Evolutionary conservation across 2,797 vertebrate genomes (phyloP).

Genomic region (Pseudopleuronectes americanus): DNA sequence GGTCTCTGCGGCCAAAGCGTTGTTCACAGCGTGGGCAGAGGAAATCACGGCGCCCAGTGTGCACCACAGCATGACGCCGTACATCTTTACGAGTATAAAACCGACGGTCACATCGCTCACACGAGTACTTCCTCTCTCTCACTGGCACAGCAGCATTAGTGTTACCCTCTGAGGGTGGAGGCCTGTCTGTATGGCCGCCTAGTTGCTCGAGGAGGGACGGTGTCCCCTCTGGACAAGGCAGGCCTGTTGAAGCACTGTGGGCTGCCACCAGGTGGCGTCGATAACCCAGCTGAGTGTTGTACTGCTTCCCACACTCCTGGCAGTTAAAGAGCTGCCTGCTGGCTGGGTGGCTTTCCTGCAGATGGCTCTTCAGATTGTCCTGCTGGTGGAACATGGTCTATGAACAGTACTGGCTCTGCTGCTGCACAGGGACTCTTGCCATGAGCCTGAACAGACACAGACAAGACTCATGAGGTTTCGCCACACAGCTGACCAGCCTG

Average conservation of each 20-base stretch:
- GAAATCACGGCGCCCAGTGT: constrained; percentile 96
- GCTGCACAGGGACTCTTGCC: constrained; percentile 88
- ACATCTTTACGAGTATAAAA: constrained; percentile 98
- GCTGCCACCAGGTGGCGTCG: constrained; percentile 91
- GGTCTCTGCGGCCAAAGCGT: constrained; percentile 94
- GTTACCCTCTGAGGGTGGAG: constrained; percentile 80
- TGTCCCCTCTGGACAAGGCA: constrained; percentile 90
- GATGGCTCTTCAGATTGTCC: constrained; percentile 90
- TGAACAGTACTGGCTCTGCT: constrained; percentile 84
- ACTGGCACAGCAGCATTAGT: constrained; percentile 60
- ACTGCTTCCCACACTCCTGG: constrained; percentile 96
- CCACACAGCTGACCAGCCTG: constrained; percentile 56
- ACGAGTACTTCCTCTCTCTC: constrained; percentile 95
- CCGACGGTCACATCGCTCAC: constrained; percentile 93
- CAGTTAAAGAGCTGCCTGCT: constrained; percentile 94
- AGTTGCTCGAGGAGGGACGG: constrained; percentile 92
- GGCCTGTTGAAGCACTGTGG: constrained; percentile 82
- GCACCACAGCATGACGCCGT: constrained; percentile 93
- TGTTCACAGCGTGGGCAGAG: constrained; percentile 95
- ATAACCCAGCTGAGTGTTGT: constrained; percentile 96
- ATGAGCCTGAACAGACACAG: constrained; percentile 82
- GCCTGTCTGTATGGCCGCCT: constrained; percentile 89
- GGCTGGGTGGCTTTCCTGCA: constrained; percentile 82
- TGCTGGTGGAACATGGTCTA: constrained; percentile 98
- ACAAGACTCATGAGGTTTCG: constrained; percentile 75